A percentile compares a stretch with the other conserved stretches of the same genome.
Conservation (phyloP, 2,113 vertebrate genomes). For the Dromas ardeola region DNA sequence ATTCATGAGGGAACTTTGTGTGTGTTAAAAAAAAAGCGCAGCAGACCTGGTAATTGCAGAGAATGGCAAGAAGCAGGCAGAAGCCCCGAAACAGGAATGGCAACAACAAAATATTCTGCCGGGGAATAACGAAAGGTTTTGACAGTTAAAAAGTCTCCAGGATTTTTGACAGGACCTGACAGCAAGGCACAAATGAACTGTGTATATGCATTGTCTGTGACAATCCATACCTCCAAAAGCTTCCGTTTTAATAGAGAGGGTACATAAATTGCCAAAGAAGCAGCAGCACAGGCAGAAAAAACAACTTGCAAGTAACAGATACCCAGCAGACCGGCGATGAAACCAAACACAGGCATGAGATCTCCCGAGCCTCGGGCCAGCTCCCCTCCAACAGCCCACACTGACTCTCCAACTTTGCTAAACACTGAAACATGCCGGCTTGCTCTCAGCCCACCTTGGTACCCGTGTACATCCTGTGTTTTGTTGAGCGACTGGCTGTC, state of each 20-base stretch:
- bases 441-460: background rate
- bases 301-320: background rate
- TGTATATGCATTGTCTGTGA: background rate
- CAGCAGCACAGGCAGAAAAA: background rate
- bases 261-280: background rate
- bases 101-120: background rate
- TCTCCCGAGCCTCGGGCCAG: background rate
- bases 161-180: background rate
- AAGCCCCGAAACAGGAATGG: background rate
- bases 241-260: background rate
- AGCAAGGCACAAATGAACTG: background rate
- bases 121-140: background rate
- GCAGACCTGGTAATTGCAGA: background rate
- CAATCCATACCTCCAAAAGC: background rate
- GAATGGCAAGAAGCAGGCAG: background rate
- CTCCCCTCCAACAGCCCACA: background rate
- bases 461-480: background rate
- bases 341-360: background rate
- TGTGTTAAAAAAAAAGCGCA: background rate
- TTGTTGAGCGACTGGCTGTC: background rate
- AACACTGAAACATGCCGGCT: background rate
- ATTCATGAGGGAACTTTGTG: fast-evolving
- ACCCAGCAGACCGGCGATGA: background rate
- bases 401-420: background rate
- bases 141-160: background rate